Percentiles rank a stretch among this genome's conserved stretches.
phyloP scores from a whole-genome alignment of 2,113 vertebrate genomes.

The Neolamprologus modestus region DNA sequence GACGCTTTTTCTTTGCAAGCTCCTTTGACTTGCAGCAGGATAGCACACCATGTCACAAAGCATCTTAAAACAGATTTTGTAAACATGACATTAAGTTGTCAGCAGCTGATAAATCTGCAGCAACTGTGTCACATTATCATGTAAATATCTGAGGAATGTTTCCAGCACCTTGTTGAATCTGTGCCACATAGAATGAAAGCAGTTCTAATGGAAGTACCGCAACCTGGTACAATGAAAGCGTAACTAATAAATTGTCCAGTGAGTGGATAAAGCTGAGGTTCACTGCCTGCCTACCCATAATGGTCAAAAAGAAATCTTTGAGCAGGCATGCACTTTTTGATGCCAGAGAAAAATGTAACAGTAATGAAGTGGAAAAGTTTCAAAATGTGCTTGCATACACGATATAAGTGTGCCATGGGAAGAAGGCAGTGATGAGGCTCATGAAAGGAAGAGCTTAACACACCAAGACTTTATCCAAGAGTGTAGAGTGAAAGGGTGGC shows the following conservation, averaged over 20 bases:
- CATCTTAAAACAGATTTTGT: not conserved
- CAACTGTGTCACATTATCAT: not conserved
- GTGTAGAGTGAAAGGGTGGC: not conserved
- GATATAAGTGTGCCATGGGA: not conserved
- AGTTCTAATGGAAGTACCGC: not conserved
- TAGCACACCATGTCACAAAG: not conserved
- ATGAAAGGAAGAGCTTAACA: not conserved
- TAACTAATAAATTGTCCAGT: not conserved
- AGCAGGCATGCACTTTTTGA: not conserved
- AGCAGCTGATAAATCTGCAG: not conserved
- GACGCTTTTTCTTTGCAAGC: too few species aligned
- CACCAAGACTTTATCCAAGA: not conserved
- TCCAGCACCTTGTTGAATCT: not conserved
- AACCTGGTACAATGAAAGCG: not conserved
- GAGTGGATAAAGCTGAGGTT: not conserved
- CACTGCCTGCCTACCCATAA: not conserved
- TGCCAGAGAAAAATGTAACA: not conserved
- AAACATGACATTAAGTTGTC: not conserved
- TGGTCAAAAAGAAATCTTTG: not conserved
- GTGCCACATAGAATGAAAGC: not conserved
- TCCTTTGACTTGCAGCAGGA: not conserved
- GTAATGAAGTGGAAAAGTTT: not conserved
- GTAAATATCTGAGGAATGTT: not conserved
- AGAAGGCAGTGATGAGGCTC: not conserved
- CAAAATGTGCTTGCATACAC: not conserved